Evolutionary conservation across 2,888 invertebrate genomes (phyloP).

Genomic region (Perizoma affinitatum): DNA sequence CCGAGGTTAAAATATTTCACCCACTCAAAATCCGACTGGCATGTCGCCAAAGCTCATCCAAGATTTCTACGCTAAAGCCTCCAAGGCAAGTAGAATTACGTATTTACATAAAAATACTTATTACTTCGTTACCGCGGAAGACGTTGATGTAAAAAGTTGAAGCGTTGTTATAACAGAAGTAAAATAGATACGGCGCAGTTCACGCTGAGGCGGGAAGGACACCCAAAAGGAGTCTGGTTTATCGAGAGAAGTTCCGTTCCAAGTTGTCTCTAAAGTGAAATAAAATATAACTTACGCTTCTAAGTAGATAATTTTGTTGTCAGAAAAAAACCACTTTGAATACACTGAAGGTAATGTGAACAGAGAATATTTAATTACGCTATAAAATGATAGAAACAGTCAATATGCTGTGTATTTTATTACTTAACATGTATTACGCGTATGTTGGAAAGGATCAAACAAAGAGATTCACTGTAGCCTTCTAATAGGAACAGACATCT

Average conservation of each 20-base stretch:
- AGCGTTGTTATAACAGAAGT: constrained; percentile 33
- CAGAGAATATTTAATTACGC: background rate
- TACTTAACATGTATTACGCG: constrained; percentile 2
- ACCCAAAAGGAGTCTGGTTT: constrained; percentile 17
- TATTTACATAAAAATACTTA: constrained; percentile 52
- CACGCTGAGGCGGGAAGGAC: constrained; percentile 8
- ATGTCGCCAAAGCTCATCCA: constrained; percentile 51
- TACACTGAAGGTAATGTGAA: background rate
- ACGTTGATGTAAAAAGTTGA: constrained; percentile 39
- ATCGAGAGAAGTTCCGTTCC: constrained; percentile 15
- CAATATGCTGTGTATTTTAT: background rate
- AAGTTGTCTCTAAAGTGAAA: constrained; percentile 7
- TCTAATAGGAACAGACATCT: constrained; percentile 17
- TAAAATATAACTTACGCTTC: constrained; percentile 10
- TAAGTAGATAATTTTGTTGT: background rate
- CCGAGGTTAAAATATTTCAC: constrained; percentile 49
- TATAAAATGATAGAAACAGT: background rate
- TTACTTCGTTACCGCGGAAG: constrained; percentile 46
- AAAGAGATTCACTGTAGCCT: constrained; percentile 6
- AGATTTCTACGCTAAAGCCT: constrained; percentile 55
- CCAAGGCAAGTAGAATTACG: constrained; percentile 48
- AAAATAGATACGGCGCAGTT: constrained; percentile 32
- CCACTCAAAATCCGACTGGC: constrained; percentile 57
- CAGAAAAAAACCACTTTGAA: too few relatives aligned
- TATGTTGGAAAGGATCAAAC: constrained; percentile 12